Evolutionary conservation across 2,888 invertebrate genomes (phyloP), one percentile per base, ranked within the genome.

Genomic region (Priocnemis perturbator): DNA sequence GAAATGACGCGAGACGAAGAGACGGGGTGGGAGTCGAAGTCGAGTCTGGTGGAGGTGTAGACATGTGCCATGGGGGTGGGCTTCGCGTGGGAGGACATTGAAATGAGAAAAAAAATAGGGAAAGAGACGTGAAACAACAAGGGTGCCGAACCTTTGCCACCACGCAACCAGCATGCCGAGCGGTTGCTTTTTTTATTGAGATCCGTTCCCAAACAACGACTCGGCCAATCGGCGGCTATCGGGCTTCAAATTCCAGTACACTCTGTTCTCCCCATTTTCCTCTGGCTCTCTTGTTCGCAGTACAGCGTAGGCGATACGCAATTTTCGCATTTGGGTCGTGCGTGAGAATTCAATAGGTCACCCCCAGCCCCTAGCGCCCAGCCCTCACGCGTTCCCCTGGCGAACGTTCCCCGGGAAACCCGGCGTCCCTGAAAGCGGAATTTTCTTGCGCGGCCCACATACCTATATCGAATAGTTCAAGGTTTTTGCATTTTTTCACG

Each of bases 271-370:
- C 37, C 37, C 37, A 37, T 37, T 37, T 37, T 37, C 37, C 14
- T 64, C 9, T n/a, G 23, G 48, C 20, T 48, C 23, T 20, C 30
- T 56, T 52, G 53, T 58, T 37, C 19, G 47, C 50, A 21, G 50
- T 63, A 58, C 44, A 48, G 47, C 7, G 48, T 14, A 37, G 17
- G 14, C 20, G 44, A 56, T 1, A 30, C 55, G 45, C 20, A 53
- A 44, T 52, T 63, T 37, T 15, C 26, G 19, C 61, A 15, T 62
- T 61, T 73, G 59, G 52, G 52, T 37, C 64, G 52, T 55, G 52
- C 67, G 67, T 71, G 58, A 55, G 68, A 45, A 57, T 64, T 79
- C 71, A 74, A 74, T 67, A 68, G 72, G 45, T 44, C 26, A 60
- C 64, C 59, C 66, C 56, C 19, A 56, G 17, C 44, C 48, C 5